Conservation (phyloP, 2,888 invertebrate species). For the Sarcophaga variegata region DNA sequence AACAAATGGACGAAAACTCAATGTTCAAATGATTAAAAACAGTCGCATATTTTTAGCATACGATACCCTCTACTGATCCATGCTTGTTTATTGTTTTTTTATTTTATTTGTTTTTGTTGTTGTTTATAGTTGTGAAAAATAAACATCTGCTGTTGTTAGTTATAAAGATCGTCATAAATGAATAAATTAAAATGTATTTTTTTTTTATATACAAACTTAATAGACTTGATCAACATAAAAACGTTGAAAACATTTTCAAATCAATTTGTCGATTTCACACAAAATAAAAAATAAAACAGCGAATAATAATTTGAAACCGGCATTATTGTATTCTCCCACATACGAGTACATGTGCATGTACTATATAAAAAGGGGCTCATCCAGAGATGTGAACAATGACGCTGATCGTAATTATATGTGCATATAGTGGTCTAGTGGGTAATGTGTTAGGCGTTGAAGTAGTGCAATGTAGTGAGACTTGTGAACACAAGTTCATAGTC, state of each 20-base stretch:
- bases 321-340: not conserved
- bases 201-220: constrained; percentile 16
- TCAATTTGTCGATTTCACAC: constrained; percentile 45
- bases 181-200: constrained; percentile 17
- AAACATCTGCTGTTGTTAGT: constrained; percentile 21
- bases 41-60: not conserved
- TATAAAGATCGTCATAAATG: constrained; percentile 21
- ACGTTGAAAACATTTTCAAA: constrained; percentile 35
- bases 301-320: not conserved
- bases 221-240: constrained; percentile 1
- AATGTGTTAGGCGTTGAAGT: too few species aligned
- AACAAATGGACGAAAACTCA: not conserved
- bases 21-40: constrained; percentile 2
- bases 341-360: too few species aligned
- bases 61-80: constrained; percentile 18
- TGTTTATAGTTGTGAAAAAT: not conserved
- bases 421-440: too few species aligned
- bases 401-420: too few species aligned
- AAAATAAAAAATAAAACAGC: not conserved
- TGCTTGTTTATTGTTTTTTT: not conserved
- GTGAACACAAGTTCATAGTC: too few species aligned
- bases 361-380: too few species aligned
- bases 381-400: too few species aligned
- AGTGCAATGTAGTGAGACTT: too few species aligned
- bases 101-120: not conserved